Conservation (phyloP, 2,888 invertebrate genomes). For the Mimachlamys varia region DNA sequence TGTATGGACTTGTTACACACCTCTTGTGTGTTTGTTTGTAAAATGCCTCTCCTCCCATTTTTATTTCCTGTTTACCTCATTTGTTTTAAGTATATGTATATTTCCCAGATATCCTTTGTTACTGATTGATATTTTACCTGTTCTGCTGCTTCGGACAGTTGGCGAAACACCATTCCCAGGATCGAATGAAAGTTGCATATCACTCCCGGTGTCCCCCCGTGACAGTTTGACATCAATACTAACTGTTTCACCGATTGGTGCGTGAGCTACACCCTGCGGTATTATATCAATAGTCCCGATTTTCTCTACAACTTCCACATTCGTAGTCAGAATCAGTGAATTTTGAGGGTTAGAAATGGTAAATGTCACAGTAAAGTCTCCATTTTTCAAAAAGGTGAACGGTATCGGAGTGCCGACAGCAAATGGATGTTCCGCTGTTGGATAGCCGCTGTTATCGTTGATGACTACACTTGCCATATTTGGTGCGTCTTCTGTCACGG, state of each 20-base stretch:
- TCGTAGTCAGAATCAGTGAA: conserved; percentile 50
- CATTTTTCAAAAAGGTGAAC: conserved; percentile 54
- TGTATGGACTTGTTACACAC: no score
- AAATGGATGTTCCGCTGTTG: conserved; percentile 47
- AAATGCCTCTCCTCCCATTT: no score
- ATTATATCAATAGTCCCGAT: conserved; percentile 57
- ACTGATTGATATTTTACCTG: conserved; percentile 47
- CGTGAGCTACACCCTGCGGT: conserved; percentile 56
- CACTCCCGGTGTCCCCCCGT: conserved; percentile 58
- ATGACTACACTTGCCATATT: conserved; percentile 63
- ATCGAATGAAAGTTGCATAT: conserved; percentile 59
- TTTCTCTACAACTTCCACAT: conserved; percentile 60
- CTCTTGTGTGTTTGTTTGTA: no score
- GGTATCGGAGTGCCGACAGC: conserved; percentile 45
- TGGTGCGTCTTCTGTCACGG: conserved; percentile 53
- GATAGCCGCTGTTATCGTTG: conserved; percentile 64
- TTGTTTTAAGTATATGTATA: no score
- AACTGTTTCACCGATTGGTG: conserved; percentile 54
- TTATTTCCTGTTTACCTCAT: no score
- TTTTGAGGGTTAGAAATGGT: conserved; percentile 62
- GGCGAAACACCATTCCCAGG: conserved; percentile 47
- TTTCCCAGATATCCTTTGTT: no score
- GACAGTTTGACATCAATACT: conserved; percentile 58
- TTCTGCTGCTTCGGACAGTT: conserved; percentile 36
- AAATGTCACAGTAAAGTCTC: conserved; percentile 53